phyloP scores from a whole-genome alignment of 1,140 invertebrate species.

The Popillia japonica region DNA sequence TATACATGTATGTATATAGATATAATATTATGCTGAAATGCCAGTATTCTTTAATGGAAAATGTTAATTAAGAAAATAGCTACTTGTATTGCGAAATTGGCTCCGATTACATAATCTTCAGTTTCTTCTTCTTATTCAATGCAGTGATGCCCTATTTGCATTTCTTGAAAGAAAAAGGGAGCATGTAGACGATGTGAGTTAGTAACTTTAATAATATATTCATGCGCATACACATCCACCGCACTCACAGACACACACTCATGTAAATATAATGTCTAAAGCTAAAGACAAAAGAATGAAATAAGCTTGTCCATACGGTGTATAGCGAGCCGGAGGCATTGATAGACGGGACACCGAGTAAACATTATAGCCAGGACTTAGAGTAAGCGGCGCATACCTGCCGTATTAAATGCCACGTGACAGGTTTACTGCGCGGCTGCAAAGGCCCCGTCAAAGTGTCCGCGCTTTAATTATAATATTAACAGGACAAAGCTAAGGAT shows the following conservation, averaged over 20 bases:
- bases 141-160: not conserved
- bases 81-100: not conserved
- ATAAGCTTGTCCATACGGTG: not conserved
- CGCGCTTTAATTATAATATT: conserved; percentile 55
- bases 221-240: not conserved
- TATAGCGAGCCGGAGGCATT: not conserved
- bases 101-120: not conserved
- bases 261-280: conserved; percentile 1
- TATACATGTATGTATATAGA: too few relatives aligned
- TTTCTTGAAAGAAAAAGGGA: not conserved
- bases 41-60: too few relatives aligned
- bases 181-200: not conserved
- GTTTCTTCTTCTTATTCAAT: not conserved
- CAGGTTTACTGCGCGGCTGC: conserved; percentile 49
- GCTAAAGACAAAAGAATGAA: conserved; percentile 25
- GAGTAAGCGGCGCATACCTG: not conserved
- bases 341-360: conserved; percentile 22
- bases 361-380: conserved; percentile 22
- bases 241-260: not conserved
- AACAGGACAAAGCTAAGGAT: conserved; percentile 52
- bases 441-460: conserved; percentile 51
- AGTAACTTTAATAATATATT: conserved; percentile 14
- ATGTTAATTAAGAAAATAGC: not conserved
- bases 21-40: too few relatives aligned
- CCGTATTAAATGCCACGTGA: conserved; percentile 42